A percentile compares a stretch with the other conserved stretches of the same genome.
Evolutionary conservation across 2,797 vertebrate species (phyloP).

Genomic region (Sitta carolinensis): DNA sequence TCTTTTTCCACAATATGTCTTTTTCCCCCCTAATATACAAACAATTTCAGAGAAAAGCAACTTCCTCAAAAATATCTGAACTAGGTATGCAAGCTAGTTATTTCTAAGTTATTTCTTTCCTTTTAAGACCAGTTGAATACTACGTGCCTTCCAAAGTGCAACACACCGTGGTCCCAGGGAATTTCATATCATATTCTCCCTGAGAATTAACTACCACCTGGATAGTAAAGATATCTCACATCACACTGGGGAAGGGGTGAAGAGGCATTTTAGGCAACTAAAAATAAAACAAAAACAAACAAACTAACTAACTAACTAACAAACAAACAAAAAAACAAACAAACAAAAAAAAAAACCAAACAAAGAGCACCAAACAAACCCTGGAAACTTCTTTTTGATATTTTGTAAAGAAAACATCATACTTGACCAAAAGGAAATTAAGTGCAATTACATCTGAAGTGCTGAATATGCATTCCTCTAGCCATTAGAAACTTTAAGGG

Average conservation of each 20-base stretch:
- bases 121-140: neutral
- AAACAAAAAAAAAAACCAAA: too few species aligned
- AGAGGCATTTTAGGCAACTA: neutral
- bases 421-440: neutral
- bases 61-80: neutral
- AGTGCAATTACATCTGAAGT: neutral
- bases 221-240: neutral
- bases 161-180: rapidly evolving
- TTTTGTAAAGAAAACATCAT: neutral
- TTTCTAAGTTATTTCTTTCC: neutral
- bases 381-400: neutral
- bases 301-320: too few species aligned
- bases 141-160: neutral
- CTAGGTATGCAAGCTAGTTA: neutral
- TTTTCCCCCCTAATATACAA: rapidly evolving
- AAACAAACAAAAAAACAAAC: neutral
- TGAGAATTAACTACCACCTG: neutral
- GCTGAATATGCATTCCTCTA: neutral
- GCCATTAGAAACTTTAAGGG: neutral
- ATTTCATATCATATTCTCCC: neutral
- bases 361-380: rapidly evolving
- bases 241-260: neutral
- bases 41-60: neutral
- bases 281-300: neutral
- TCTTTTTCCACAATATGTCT: neutral